phyloP scores from a whole-genome alignment of 2,888 invertebrate species.

The Eledona agricola region DNA sequence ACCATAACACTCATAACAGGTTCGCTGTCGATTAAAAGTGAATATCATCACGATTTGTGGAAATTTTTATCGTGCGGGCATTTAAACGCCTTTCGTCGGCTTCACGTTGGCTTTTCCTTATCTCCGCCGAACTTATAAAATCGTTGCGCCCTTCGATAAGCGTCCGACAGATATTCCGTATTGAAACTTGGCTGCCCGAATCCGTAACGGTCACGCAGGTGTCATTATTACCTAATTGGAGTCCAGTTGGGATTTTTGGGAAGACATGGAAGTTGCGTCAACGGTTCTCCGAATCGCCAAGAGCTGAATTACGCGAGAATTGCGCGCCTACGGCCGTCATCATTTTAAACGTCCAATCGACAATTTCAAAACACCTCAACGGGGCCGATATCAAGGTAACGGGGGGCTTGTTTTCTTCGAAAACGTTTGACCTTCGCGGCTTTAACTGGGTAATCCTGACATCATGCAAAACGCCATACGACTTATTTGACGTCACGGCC shows the following conservation, averaged over 20 bases:
- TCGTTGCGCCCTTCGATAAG: too few species aligned
- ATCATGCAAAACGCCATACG: constrained; percentile 10
- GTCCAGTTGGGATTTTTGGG: not conserved
- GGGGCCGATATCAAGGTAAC: constrained; percentile 16
- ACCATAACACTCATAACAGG: constrained; percentile 36
- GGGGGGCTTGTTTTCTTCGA: constrained; percentile 18
- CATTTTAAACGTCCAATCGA: constrained; percentile 9
- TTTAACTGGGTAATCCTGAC: constrained; percentile 21
- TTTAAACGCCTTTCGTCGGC: constrained; percentile 4
- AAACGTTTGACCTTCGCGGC: constrained; percentile 18
- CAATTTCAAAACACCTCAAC: constrained; percentile 6
- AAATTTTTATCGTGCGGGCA: constrained; percentile 4
- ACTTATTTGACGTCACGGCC: too few species aligned
- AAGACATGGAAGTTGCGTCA: constrained; percentile 5
- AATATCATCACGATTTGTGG: constrained; percentile 11
- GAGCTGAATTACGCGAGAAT: not conserved
- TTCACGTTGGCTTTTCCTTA: not conserved
- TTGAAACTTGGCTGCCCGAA: too few species aligned
- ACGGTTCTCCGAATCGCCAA: constrained; percentile 8
- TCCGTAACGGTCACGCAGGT: not conserved
- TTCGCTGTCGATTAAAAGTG: constrained; percentile 12
- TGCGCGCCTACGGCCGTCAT: constrained; percentile 6
- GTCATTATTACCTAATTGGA: constrained; percentile 15
- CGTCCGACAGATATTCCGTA: not conserved
- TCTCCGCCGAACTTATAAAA: too few species aligned